phyloP scores from a whole-genome alignment of 2,797 vertebrate species.

The Meriones psammophilus region DNA sequence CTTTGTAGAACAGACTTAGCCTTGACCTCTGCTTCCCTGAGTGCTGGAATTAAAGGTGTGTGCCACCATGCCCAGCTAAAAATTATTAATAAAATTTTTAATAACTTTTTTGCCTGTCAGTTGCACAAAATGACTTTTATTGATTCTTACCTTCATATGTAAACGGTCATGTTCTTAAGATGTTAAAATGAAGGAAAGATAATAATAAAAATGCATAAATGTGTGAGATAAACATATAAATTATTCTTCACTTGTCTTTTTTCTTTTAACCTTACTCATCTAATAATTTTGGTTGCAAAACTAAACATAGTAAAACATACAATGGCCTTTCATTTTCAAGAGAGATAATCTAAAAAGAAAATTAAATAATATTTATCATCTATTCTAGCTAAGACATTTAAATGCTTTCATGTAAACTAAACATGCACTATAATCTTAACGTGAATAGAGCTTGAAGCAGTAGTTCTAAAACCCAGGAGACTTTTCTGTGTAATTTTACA shows the following conservation, averaged over 20 bases:
- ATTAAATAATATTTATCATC: not conserved
- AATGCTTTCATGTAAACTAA: not conserved
- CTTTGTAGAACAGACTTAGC: too few relatives aligned
- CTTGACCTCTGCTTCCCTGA: too few relatives aligned
- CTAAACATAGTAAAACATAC: not conserved
- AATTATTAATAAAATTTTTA: not conserved
- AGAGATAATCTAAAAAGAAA: not conserved
- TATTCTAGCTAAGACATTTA: not conserved
- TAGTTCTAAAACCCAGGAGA: not conserved
- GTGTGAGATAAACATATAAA: constrained; percentile 4
- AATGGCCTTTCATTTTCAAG: not conserved
- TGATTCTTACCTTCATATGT: constrained; percentile 8
- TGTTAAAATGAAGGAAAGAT: not conserved
- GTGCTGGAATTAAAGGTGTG: too few relatives aligned
- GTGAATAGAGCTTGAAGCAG: not conserved
- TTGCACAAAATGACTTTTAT: constrained; percentile 4
- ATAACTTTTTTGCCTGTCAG: not conserved
- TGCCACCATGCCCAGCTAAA: too few relatives aligned
- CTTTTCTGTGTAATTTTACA: not conserved
- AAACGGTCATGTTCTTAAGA: not conserved
- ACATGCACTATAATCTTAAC: not conserved
- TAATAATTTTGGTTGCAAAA: not conserved
- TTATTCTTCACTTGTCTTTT: not conserved
- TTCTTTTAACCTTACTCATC: not conserved
- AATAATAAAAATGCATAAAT: not conserved